Percentiles rank a stretch among this genome's conserved stretches.
Evolutionary conservation across 2,888 invertebrate species (phyloP).

Genomic region (Hedya salicella): DNA sequence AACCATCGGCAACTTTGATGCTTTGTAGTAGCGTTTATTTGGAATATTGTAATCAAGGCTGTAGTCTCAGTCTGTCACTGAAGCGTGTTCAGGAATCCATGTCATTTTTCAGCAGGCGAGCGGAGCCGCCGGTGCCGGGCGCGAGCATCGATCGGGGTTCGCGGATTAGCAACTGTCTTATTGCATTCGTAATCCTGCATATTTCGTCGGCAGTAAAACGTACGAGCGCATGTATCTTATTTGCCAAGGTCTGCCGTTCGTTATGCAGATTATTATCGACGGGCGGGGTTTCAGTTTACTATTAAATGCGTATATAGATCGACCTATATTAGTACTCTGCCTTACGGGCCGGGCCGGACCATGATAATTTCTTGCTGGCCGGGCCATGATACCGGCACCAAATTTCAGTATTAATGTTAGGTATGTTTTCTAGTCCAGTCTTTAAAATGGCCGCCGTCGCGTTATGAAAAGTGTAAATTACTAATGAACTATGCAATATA

Average conservation of each 20-base stretch:
- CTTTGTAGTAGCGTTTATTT: neutral
- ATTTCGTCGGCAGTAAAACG: conserved; percentile 33
- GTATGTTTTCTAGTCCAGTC: no score
- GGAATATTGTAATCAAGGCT: neutral
- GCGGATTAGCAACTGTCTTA: conserved; percentile 46
- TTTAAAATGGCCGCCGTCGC: no score
- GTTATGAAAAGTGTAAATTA: no score
- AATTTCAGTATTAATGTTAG: no score
- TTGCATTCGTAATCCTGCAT: conserved; percentile 54
- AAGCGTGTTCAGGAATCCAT: conserved; percentile 45
- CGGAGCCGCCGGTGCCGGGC: conserved; percentile 69
- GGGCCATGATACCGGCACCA: no score
- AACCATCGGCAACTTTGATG: neutral
- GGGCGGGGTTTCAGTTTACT: conserved; percentile 9
- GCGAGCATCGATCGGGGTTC: conserved; percentile 74
- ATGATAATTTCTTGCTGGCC: no score
- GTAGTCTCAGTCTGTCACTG: conserved; percentile 10
- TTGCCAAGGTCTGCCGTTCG: conserved; percentile 4
- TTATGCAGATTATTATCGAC: neutral
- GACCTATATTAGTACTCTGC: no score
- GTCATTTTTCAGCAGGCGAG: conserved; percentile 62
- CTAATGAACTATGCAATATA: no score
- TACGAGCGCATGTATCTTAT: conserved; percentile 26
- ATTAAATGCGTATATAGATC: neutral
- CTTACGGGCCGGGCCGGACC: no score